Evolutionary conservation across 2,113 vertebrate species (phyloP).

Genomic region (Butastur rufipennis): DNA sequence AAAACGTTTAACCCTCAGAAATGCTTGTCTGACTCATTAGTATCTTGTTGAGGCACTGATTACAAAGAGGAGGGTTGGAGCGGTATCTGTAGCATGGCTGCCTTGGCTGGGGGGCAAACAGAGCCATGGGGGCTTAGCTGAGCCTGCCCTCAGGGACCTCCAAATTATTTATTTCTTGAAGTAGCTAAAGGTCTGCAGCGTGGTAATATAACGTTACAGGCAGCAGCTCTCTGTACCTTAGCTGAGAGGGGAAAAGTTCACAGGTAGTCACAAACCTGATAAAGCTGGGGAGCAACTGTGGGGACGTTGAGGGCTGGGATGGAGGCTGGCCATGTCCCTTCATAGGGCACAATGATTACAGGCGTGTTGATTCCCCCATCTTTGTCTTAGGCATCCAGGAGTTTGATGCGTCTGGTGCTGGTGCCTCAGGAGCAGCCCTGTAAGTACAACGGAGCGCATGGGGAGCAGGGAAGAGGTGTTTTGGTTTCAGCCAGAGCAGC

Average conservation of each 20-base stretch:
- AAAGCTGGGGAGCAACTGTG: background rate
- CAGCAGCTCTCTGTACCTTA: background rate
- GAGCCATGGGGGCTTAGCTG: background rate
- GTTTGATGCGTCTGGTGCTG: background rate
- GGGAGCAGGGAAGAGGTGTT: background rate
- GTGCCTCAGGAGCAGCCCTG: background rate
- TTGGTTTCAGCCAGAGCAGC: background rate
- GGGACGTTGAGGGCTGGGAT: background rate
- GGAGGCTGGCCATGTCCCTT: background rate
- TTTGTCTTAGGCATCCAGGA: background rate
- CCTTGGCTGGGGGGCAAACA: background rate
- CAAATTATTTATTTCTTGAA: background rate
- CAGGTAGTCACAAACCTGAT: background rate
- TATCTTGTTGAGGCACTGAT: background rate
- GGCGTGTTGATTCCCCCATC: background rate
- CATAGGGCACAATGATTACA: too few relatives aligned
- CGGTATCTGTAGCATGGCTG: background rate
- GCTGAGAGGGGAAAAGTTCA: background rate
- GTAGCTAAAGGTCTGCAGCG: background rate
- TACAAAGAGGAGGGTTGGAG: background rate
- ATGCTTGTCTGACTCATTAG: background rate
- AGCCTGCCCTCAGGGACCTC: background rate
- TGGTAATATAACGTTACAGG: background rate
- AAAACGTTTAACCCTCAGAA: background rate
- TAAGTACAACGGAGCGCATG: fast-evolving